Evolutionary conservation across 2,113 vertebrate genomes (phyloP), one percentile per base, ranked within the genome.

Genomic region (Odontesthes bonariensis): DNA sequence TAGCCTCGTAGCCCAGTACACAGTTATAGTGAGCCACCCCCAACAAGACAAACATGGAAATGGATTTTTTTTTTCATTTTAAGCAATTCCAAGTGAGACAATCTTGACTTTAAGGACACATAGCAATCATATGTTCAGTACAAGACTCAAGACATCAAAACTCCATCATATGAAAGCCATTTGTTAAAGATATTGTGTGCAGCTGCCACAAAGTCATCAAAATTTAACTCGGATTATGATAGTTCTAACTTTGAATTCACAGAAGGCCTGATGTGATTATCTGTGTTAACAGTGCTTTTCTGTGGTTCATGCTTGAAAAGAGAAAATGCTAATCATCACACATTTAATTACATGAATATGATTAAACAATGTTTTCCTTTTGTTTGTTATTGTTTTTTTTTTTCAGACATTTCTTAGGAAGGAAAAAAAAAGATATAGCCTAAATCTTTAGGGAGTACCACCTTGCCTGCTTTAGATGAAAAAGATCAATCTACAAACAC

Each of bases 401-500:
- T 80, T 66, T 73, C 80, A 88, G 86, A 86, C 65, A 84, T 85
- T 90, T 86, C 61, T 91, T 90, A 88, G 83, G 85, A 78, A 76
- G 65, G 16, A 59, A 20, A 58, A 8, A n/a, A 70, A 56, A 5
- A 3, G 38, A 20, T 5, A n/a, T 74, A 73, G 65, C 55, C 2
- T 4, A 84, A 86, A 84, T 86, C 93, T 88, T 92, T 63, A 75
- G 93, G 90, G 92, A 92, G 84, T 86, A 87, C 85, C 79, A 85
- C 87, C 85, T 91, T 86, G 77, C 87, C 86, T 89, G 84, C 87
- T 75, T 87, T 84, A 89, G 88, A 92, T 82, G 84, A 88, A 90
- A 91, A 87, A 93, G 86, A 93, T 93, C 84, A 92, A 93, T 93
- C 87, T 82, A 60, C 81, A 90, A 87, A 88, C 78, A 87, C 75